phyloP scores from a whole-genome alignment of 2,888 invertebrate genomes.

The Pocota personata region DNA sequence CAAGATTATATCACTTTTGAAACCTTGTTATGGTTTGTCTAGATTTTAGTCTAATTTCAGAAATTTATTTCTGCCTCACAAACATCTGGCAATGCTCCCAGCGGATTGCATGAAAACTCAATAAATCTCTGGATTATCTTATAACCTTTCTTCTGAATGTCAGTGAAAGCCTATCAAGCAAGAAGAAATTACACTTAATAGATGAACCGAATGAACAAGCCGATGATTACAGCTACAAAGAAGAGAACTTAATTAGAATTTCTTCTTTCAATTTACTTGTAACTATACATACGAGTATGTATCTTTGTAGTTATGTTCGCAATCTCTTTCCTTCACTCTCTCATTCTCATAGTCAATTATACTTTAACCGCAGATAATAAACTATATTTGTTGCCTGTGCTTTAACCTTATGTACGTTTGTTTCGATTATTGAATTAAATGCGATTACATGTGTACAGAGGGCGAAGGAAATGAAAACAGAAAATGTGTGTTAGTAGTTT shows the following conservation, averaged over 20 bases:
- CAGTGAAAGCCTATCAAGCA: slow-evolving; percentile 30
- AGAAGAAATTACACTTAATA: slow-evolving; percentile 9
- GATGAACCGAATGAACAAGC: neutral
- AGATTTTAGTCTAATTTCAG: too few species aligned
- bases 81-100: neutral
- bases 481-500: slow-evolving; percentile 53
- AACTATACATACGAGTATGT: neutral
- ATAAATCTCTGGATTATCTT: slow-evolving; percentile 6
- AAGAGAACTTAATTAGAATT: slow-evolving; percentile 36
- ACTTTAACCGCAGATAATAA: too few species aligned
- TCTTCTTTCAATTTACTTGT: slow-evolving; percentile 15
- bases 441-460: slow-evolving; percentile 8
- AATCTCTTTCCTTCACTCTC: neutral
- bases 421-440: slow-evolving; percentile 58
- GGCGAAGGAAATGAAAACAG: neutral
- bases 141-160: slow-evolving; percentile 16
- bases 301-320: neutral
- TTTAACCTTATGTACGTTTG: slow-evolving; percentile 35
- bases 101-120: neutral
- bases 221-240: slow-evolving; percentile 4
- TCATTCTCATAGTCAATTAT: slow-evolving; percentile 15
- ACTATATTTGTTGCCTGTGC: too few species aligned
- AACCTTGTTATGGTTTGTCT: neutral
- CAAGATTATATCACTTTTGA: too few species aligned
- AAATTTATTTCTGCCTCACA: neutral